phyloP scores from a whole-genome alignment of 2,888 invertebrate genomes.

The Ennomos erosarius region DNA sequence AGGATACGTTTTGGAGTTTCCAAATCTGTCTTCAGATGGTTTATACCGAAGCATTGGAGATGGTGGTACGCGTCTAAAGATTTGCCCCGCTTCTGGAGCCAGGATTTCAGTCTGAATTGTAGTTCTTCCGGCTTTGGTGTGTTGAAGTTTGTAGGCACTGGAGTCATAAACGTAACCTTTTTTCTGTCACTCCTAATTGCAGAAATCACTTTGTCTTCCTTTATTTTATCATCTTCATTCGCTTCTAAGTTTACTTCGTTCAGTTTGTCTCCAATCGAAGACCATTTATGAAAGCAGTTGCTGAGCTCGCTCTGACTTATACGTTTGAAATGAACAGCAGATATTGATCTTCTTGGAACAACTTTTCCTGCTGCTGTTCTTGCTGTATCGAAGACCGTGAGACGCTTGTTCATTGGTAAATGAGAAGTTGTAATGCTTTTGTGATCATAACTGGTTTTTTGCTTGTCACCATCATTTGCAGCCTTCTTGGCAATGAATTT shows the following conservation, averaged over 20 bases:
- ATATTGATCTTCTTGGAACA: slow-evolving; percentile 67
- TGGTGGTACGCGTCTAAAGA: slow-evolving; percentile 78
- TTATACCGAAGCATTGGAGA: slow-evolving; percentile 81
- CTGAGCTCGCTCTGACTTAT: slow-evolving; percentile 62
- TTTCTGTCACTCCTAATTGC: slow-evolving; percentile 76
- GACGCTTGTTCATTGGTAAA: slow-evolving; percentile 58
- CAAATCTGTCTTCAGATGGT: slow-evolving; percentile 50
- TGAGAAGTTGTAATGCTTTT: slow-evolving; percentile 59
- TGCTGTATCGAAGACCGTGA: slow-evolving; percentile 52
- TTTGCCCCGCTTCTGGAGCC: slow-evolving; percentile 82
- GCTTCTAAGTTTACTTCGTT: slow-evolving; percentile 60
- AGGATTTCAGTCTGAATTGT: slow-evolving; percentile 71
- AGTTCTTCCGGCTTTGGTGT: slow-evolving; percentile 74
- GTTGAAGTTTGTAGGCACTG: slow-evolving; percentile 57
- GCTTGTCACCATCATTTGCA: slow-evolving; percentile 51
- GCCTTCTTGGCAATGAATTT: slow-evolving; percentile 50
- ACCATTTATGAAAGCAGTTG: slow-evolving; percentile 74
- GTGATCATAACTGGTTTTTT: slow-evolving; percentile 58
- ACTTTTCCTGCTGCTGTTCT: slow-evolving; percentile 42
- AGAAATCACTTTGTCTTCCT: slow-evolving; percentile 60
- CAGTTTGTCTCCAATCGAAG: slow-evolving; percentile 72
- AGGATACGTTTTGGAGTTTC: slow-evolving; percentile 10
- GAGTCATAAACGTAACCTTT: slow-evolving; percentile 73
- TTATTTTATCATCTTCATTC: slow-evolving; percentile 62
- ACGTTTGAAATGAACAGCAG: slow-evolving; percentile 77